A percentile compares a stretch with the other conserved stretches of the same genome.
phyloP scores from a whole-genome alignment of 1,140 invertebrate genomes.

The Drosophila eugracilis region DNA sequence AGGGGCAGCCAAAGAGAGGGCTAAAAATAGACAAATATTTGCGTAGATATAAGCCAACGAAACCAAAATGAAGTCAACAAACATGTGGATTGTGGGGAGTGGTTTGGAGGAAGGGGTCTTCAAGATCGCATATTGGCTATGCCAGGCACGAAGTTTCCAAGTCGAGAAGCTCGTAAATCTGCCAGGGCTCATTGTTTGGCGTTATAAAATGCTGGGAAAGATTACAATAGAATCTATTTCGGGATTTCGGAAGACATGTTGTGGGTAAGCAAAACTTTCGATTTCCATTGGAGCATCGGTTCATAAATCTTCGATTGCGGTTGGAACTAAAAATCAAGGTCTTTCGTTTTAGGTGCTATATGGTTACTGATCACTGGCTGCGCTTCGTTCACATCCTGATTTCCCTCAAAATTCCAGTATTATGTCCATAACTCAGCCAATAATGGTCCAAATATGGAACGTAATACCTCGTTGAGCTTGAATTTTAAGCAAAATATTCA shows the following conservation, averaged over 20 bases:
- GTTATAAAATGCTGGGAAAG: constrained; percentile 14
- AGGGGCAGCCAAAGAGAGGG: constrained; percentile 9
- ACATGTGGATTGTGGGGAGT: constrained; percentile 18
- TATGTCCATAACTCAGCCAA: too few relatives aligned
- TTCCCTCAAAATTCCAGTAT: too few relatives aligned
- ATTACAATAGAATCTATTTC: constrained; percentile 51
- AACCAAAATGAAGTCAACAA: constrained; percentile 21
- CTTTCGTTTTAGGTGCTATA: neutral
- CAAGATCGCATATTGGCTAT: constrained; percentile 21
- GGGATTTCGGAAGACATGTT: constrained; percentile 2
- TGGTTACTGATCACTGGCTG: neutral
- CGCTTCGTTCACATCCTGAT: too few relatives aligned
- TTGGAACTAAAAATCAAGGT: constrained; percentile 3
- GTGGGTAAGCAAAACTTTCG: constrained; percentile 58
- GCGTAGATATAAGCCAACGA: constrained; percentile 39
- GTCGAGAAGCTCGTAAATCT: constrained; percentile 47
- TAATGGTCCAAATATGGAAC: too few relatives aligned
- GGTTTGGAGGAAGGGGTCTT: constrained; percentile 14
- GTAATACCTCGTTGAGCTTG: too few relatives aligned
- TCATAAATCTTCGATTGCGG: neutral
- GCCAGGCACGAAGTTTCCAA: constrained; percentile 32
- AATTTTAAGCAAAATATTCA: too few relatives aligned
- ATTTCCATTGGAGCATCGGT: constrained; percentile 15
- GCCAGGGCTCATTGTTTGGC: constrained; percentile 12
- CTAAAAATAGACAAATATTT: constrained; percentile 66